A percentile compares a stretch with the other conserved stretches of the same genome.
These are phyloP conservation scores for Oxygymnocypris stewartii DNA, from an alignment of 2,113 vertebrate genomes.

Conservation along the genomic window DNA sequence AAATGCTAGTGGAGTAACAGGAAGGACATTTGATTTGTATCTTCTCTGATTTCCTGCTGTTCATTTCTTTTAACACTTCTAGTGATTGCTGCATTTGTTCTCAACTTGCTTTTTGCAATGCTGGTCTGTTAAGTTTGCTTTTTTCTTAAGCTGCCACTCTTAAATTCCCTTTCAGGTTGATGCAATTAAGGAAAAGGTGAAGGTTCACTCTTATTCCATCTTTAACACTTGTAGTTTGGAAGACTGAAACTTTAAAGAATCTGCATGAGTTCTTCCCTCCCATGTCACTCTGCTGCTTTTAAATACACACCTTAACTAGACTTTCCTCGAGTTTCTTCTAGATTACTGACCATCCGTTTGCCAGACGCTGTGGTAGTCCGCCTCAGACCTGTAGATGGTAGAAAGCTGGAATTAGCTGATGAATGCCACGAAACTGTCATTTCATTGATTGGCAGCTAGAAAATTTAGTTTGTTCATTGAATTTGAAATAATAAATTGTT, in stretches of 20 bases:
- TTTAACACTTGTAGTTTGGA: constrained; percentile 89
- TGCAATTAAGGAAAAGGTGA: constrained; percentile 99
- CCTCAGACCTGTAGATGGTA: constrained; percentile 57
- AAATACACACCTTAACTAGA: constrained; percentile 82
- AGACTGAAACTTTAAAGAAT: constrained; percentile 90
- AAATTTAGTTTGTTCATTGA: neutral
- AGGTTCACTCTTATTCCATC: constrained; percentile 95
- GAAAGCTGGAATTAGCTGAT: constrained; percentile 47
- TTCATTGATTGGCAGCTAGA: neutral
- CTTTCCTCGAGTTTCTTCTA: constrained; percentile 80
- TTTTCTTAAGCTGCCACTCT: constrained; percentile 91
- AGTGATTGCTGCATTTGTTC: constrained; percentile 76
- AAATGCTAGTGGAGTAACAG: neutral
- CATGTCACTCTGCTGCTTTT: constrained; percentile 91
- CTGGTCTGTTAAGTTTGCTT: constrained; percentile 79
- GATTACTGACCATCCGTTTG: constrained; percentile 70
- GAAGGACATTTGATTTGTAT: constrained; percentile 29
- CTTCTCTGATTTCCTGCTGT: constrained; percentile 42
- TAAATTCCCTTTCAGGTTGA: constrained; percentile 99
- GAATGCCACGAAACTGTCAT: constrained; percentile 52
- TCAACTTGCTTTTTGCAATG: constrained; percentile 81
- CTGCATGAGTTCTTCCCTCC: constrained; percentile 90
- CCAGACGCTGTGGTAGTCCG: constrained; percentile 77
- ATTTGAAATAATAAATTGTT: neutral
- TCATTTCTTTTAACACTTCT: constrained; percentile 68